Percentiles rank a stretch among this genome's conserved stretches.
Conservation (phyloP, 2,888 invertebrate genomes). For the Kryphioiulus occultus region DNA sequence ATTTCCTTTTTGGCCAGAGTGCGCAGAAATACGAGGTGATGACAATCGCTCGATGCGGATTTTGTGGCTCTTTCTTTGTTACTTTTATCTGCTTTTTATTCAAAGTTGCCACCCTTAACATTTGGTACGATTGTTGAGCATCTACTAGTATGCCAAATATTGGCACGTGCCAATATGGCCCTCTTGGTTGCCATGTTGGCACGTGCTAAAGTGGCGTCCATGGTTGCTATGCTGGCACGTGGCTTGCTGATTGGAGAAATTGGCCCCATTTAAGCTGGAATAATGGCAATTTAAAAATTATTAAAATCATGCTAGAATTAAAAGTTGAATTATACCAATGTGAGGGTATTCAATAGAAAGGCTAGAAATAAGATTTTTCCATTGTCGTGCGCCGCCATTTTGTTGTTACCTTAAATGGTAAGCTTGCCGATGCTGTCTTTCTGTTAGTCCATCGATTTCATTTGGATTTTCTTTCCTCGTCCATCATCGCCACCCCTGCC, state of each 20-base stretch:
- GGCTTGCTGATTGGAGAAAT: not conserved
- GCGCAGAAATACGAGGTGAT: not conserved
- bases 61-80: not conserved
- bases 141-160: too few relatives aligned
- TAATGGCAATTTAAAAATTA: not conserved
- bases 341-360: too few relatives aligned
- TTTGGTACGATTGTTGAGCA: not conserved
- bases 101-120: not conserved
- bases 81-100: not conserved
- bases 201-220: not conserved
- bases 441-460: not conserved
- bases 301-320: not conserved
- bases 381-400: not conserved
- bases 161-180: too few relatives aligned
- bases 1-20: not conserved
- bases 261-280: not conserved
- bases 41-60: not conserved
- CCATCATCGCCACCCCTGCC: constrained; percentile 19
- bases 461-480: not conserved
- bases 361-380: too few relatives aligned
- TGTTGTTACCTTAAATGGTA: not conserved
- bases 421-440: constrained; percentile 1
- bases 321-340: not conserved
- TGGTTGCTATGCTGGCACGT: not conserved
- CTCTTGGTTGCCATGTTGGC: too few relatives aligned